A percentile compares a stretch with the other conserved stretches of the same genome.
phyloP scores from a whole-genome alignment of 2,888 invertebrate genomes.

The Hirtodrosophila confusa region DNA sequence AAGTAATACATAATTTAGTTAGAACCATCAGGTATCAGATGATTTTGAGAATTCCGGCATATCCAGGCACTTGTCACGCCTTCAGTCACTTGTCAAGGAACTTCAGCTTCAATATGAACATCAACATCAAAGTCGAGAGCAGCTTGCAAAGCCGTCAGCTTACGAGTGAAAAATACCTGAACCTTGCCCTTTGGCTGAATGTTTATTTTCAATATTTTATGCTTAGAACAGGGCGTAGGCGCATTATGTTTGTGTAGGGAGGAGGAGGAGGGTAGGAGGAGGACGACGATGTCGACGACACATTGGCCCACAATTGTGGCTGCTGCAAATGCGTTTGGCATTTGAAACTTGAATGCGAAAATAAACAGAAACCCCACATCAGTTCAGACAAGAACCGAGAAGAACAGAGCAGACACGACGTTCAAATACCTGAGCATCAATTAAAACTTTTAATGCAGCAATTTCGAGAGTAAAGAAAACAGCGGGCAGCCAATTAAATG shows the following conservation, averaged over 20 bases:
- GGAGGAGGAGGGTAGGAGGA: neutral
- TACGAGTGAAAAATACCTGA: constrained; percentile 27
- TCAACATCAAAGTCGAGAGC: constrained; percentile 11
- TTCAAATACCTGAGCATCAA: constrained; percentile 59
- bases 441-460: constrained; percentile 68
- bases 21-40: too few species aligned
- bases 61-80: neutral
- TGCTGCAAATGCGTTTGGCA: constrained; percentile 66
- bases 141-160: constrained; percentile 12
- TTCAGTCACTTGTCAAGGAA: constrained; percentile 37
- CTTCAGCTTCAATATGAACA: constrained; percentile 1
- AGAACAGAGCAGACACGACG: neutral
- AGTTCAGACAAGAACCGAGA: constrained; percentile 1
- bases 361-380: constrained; percentile 57
- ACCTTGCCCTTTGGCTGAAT: constrained; percentile 48
- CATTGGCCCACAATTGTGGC: constrained; percentile 64
- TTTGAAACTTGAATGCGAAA: constrained; percentile 60
- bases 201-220: constrained; percentile 59
- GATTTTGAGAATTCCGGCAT: too few species aligned
- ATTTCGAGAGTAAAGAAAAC: constrained; percentile 59
- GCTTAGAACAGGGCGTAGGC: constrained; percentile 28
- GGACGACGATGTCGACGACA: constrained; percentile 41
- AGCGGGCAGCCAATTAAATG: constrained; percentile 71
- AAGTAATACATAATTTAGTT: too few species aligned
- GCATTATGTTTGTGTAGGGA: neutral